Evolutionary conservation across 2,888 invertebrate species (phyloP), one percentile per base, ranked within the genome.

Genomic region (Baccha elongata): DNA sequence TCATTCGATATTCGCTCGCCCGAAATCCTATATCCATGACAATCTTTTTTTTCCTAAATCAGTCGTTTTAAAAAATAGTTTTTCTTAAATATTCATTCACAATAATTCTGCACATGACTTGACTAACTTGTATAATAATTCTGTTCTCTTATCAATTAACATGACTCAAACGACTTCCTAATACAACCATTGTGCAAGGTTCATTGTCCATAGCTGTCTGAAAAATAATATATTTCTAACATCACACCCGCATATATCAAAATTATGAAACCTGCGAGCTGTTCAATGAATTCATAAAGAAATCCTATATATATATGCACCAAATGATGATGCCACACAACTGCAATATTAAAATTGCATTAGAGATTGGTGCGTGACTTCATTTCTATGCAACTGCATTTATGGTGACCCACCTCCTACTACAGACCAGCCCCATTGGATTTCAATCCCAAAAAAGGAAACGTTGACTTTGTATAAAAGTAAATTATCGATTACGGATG

Each of bases 321-420:
- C 3, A 8, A 35, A n/a, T 21, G 35, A 60, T 60, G 60, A 60
- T 60, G 60, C 60, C 60, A 60, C 60, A 42, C 13, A 42, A 55
- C 17, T 15, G 17, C 17, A 29, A 52, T 17, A 5, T 1, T 26
- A 42, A 48, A 73, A 73, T 83, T 83, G 83, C 83, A 83, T 78
- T 83, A 83, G 78, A 83, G 81, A 76, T 83, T 76, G 40, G 81
- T 69, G 83, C 83, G 83, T 83, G 83, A 83, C 78, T 83, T 62
- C 19, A 83, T 83, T 83, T 72, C 72, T 40, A 83, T 78, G 83
- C 78, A 58, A 50, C 78, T 83, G 78, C 72, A 83, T 78, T n/a
- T n/a, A 68, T 60, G 76, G 76, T 48, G 67, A 58, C 37, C 44
- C 76, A 40, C 60, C 81, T 53, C 83, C 78, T 48, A 72, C 76